phyloP scores from a whole-genome alignment of 2,113 vertebrate genomes.

The Vidua macroura region DNA sequence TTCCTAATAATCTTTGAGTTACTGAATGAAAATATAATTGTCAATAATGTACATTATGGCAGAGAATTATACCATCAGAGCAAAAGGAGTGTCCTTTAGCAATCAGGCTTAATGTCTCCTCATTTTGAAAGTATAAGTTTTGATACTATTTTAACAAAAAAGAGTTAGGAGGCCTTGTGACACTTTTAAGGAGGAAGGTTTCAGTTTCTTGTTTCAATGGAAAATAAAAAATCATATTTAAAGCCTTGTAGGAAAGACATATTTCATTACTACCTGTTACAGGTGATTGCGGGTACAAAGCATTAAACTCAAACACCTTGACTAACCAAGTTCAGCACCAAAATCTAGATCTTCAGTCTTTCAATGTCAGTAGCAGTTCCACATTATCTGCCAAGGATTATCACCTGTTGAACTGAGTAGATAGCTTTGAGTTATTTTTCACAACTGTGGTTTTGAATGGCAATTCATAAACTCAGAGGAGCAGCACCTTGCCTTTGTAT shows the following conservation, averaged over 20 bases:
- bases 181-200: not conserved
- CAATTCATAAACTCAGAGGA: not conserved
- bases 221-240: not conserved
- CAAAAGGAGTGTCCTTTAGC: not conserved
- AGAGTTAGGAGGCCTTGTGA: not conserved
- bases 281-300: not conserved
- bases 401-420: not conserved
- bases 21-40: conserved; percentile 23
- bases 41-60: not conserved
- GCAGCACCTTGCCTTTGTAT: not conserved
- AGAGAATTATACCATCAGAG: not conserved
- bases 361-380: not conserved
- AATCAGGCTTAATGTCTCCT: not conserved
- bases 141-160: not conserved
- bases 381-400: not conserved
- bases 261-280: not conserved
- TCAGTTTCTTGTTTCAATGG: not conserved
- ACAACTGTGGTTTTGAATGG: not conserved
- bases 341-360: not conserved
- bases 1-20: not conserved
- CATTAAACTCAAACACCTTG: not conserved
- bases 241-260: not conserved
- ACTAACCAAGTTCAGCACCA: not conserved
- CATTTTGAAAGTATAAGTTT: not conserved
- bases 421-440: not conserved